Evolutionary conservation across 2,888 invertebrate genomes (phyloP), one percentile per base, ranked within the genome.

Genomic region (Geotrupes spiniger): DNA sequence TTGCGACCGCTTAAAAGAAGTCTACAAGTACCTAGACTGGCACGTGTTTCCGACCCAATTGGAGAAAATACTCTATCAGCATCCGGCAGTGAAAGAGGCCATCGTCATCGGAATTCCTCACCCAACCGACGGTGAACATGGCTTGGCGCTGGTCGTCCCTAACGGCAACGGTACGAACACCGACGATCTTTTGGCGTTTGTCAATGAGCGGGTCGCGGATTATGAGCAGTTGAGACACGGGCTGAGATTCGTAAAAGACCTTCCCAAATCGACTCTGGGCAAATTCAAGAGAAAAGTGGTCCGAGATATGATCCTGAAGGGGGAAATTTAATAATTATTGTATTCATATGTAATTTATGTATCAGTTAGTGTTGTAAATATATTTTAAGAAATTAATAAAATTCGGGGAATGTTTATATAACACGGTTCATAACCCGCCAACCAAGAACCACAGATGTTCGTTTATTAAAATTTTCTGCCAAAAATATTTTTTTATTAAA

Each of bases 41-140:
- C 76, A 77, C 57, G 77, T 79, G 2, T 80, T 90, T 4, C 92
- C 92, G 11, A 88, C 91, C 0, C 89, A 91, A 65, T 67, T 93
- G 14, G 92, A 92, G 69, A 79, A 76, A 33, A 61, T 87, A 1
- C 62, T 91, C 1, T 77, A 83, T 46, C 76, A 78, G 15, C 87
- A 89, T 69, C 84, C 87, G 0, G 80, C 78, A 14, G 78, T 94
- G 1, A 69, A 78, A 11, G 91, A 92, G 61, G 88, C 85, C 0
- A 90, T 87, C 0, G 92, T 94, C 0, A 74, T 92, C 51, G 91
- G 90, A 0, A 70, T 87, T 11, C 82, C 84, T 0, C 81, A 89
- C 61, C 73, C 76, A 0, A 68, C 33, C 10, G 36, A 33, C 6
- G 54, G 53, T 33, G 49, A 46, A 10, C 42, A 51, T 11, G 16